Conservation (phyloP, 2,888 invertebrate species). For the Chrysina gloriosa region DNA sequence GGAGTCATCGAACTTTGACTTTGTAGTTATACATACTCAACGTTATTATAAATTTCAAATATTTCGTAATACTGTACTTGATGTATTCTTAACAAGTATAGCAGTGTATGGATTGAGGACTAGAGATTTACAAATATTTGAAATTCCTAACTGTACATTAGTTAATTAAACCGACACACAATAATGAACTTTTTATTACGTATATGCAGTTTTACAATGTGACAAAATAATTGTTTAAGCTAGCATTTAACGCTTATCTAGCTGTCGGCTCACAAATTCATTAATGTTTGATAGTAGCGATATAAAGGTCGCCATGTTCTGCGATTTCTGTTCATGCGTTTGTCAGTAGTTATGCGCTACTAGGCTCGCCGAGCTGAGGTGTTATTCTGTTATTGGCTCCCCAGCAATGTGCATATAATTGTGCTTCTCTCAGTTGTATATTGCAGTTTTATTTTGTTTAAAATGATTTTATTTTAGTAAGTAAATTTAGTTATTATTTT, state of each 20-base stretch:
- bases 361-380: constrained; percentile 32
- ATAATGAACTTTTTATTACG: constrained; percentile 8
- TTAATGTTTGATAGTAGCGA: constrained; percentile 28
- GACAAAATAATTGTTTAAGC: neutral
- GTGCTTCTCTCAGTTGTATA: constrained; percentile 16
- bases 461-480: constrained; percentile 39
- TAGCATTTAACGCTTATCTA: constrained; percentile 32
- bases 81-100: neutral
- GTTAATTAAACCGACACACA: neutral
- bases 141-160: constrained; percentile 34
- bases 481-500: constrained; percentile 21
- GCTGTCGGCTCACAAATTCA: constrained; percentile 15
- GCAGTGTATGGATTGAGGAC: neutral
- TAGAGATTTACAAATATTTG: constrained; percentile 9
- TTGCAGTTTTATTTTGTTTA: constrained; percentile 12
- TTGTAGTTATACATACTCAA: neutral
- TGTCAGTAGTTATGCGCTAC: constrained; percentile 35
- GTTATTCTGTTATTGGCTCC: constrained; percentile 29
- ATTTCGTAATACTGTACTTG: constrained; percentile 4
- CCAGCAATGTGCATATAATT: constrained; percentile 26
- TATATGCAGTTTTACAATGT: neutral
- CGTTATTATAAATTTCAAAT: constrained; percentile 3
- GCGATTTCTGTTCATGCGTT: constrained; percentile 21
- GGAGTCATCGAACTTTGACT: constrained; percentile 18
- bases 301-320: constrained; percentile 40